phyloP scores from a whole-genome alignment of 2,888 invertebrate species.

The Sipha maydis region DNA sequence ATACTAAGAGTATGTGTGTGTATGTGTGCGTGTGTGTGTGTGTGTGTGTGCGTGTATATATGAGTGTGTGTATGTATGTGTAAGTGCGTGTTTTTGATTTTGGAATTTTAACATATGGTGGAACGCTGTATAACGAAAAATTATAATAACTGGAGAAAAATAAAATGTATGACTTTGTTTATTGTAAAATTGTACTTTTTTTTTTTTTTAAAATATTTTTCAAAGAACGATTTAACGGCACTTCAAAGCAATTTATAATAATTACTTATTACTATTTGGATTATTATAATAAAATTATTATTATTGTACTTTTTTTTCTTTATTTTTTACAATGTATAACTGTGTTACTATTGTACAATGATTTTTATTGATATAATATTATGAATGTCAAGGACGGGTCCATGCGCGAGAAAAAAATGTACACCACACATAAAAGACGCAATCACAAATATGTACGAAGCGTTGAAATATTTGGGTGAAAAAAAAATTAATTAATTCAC shows the following conservation, averaged over 20 bases:
- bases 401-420: background rate
- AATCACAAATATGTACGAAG: background rate
- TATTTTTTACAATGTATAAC: background rate
- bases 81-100: constrained; percentile 14
- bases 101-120: constrained; percentile 21
- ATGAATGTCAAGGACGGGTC: constrained; percentile 10
- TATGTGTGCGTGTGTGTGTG: background rate
- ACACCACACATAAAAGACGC: background rate
- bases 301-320: constrained; percentile 3
- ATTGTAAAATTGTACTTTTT: constrained; percentile 20
- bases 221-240: background rate
- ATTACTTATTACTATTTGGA: constrained; percentile 25
- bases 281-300: background rate
- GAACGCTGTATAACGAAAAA: constrained; percentile 7
- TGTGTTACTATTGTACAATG: background rate
- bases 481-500: constrained; percentile 20
- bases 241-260: constrained; percentile 12
- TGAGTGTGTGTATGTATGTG: background rate
- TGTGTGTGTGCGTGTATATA: background rate
- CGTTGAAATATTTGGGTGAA: background rate
- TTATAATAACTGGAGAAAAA: background rate
- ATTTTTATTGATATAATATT: background rate
- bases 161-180: background rate
- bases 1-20: background rate
- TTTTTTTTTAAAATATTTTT: constrained; percentile 28